Evolutionary conservation across 2,113 vertebrate genomes (phyloP).

Genomic region (Amblyopsis rosae): DNA sequence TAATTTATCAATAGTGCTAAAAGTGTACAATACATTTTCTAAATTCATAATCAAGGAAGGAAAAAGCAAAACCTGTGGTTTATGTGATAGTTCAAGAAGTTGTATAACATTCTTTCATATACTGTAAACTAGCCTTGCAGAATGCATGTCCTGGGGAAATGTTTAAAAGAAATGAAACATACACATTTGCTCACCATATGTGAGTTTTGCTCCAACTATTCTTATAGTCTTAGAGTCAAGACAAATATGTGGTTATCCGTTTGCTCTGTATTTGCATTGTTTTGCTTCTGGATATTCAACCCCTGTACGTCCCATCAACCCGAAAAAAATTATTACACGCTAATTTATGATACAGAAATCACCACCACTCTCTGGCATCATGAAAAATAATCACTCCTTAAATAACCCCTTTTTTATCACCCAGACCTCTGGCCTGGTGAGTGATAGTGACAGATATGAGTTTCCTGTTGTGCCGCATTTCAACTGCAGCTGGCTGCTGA

Average conservation of each 20-base stretch:
- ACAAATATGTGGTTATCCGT: constrained; percentile 37
- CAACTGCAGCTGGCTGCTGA: constrained; percentile 65
- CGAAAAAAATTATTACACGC: constrained; percentile 13
- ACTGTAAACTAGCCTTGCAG: constrained; percentile 43
- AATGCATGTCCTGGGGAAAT: constrained; percentile 62
- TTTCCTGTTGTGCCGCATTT: constrained; percentile 66
- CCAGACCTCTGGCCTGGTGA: constrained; percentile 41
- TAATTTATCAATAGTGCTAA: too few relatives aligned
- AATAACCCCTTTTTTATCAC: constrained; percentile 54
- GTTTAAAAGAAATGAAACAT: constrained; percentile 44
- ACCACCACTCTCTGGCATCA: constrained; percentile 41
- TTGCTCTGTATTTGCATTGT: constrained; percentile 34
- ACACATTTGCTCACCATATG: constrained; percentile 73
- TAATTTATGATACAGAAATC: constrained; percentile 28
- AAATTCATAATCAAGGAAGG: too few relatives aligned
- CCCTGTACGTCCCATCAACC: constrained; percentile 7
- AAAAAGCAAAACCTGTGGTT: too few relatives aligned
- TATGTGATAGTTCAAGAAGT: too few relatives aligned
- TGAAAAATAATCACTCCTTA: constrained; percentile 67
- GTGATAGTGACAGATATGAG: constrained; percentile 70
- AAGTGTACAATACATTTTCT: too few relatives aligned
- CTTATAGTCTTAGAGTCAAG: constrained; percentile 36
- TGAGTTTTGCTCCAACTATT: constrained; percentile 61
- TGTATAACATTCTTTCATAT: constrained; percentile 43
- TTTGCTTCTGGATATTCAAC: constrained; percentile 31